Evolutionary conservation across 2,888 invertebrate genomes (phyloP).

Genomic region (Hecatera dysodea): DNA sequence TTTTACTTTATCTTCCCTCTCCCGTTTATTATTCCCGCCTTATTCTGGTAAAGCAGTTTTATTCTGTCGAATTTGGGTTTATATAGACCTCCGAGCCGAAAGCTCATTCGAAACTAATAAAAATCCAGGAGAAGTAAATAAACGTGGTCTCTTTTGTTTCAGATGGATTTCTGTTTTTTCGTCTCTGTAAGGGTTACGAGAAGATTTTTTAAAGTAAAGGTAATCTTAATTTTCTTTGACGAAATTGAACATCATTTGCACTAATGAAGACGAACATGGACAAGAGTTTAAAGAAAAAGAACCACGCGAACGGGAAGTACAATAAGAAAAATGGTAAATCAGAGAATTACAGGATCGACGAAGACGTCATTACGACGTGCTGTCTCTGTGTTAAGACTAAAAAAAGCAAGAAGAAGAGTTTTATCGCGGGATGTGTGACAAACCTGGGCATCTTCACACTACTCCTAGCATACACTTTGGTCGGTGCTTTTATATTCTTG

Average conservation of each 20-base stretch:
- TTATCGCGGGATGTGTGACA: conserved; percentile 93
- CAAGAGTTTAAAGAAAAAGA: conserved; percentile 85
- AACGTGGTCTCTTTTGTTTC: conserved; percentile 66
- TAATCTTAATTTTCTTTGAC: conserved; percentile 46
- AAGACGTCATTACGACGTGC: conserved; percentile 85
- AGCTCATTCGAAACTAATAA: conserved; percentile 64
- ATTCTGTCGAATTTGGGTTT: conserved; percentile 75
- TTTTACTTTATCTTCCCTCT: conserved; percentile 67
- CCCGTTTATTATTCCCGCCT: conserved; percentile 76
- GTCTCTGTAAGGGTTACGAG: conserved; percentile 52
- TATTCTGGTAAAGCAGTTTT: conserved; percentile 78
- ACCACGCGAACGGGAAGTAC: conserved; percentile 85
- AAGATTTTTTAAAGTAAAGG: conserved; percentile 47
- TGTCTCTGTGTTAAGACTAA: conserved; percentile 89
- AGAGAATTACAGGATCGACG: conserved; percentile 81
- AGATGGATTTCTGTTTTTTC: conserved; percentile 69
- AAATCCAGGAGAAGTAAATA: conserved; percentile 52
- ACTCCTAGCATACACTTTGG: conserved; percentile 94
- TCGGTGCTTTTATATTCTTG: conserved; percentile 95
- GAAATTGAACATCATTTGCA: conserved; percentile 24
- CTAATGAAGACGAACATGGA: conserved; percentile 82
- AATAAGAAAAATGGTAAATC: conserved; percentile 86
- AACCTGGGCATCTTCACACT: conserved; percentile 96
- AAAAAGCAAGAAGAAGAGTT: conserved; percentile 86
- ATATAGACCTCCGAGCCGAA: conserved; percentile 67